phyloP scores from a whole-genome alignment of 2,888 invertebrate species.

The Panopea generosa region DNA sequence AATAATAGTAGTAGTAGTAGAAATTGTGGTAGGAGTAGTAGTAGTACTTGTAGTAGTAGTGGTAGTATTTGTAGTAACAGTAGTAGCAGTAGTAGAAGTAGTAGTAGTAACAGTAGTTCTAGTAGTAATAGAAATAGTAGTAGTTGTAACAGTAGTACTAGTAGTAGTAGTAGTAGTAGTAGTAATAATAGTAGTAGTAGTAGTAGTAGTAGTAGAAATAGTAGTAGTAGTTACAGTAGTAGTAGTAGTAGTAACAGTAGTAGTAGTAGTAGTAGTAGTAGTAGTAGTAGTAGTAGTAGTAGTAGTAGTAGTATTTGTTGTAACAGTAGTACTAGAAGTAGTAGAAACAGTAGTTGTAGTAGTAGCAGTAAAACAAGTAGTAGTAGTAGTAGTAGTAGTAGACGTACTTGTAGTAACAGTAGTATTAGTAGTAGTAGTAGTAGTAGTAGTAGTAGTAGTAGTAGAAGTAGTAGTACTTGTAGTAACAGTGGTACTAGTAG shows the following conservation, averaged over 20 bases:
- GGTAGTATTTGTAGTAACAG: not conserved
- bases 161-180: not conserved
- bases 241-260: not conserved
- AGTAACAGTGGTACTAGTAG: slow-evolving; percentile 11
- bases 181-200: not conserved
- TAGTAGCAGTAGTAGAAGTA: slow-evolving; percentile 6
- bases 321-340: slow-evolving; percentile 2
- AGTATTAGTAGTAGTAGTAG: slow-evolving; percentile 18
- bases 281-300: slow-evolving; percentile 1
- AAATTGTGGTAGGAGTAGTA: slow-evolving; percentile 1
- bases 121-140: slow-evolving; percentile 6
- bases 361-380: slow-evolving; percentile 1
- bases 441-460: slow-evolving; percentile 20
- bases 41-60: slow-evolving; percentile 2
- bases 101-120: slow-evolving; percentile 3
- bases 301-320: not conserved
- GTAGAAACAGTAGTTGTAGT: slow-evolving; percentile 6
- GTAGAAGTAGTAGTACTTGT: slow-evolving; percentile 15
- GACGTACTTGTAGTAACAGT: slow-evolving; percentile 11
- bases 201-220: no score
- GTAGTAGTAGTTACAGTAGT: no score
- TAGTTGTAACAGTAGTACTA: slow-evolving; percentile 6
- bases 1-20: not conserved
- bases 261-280: not conserved
- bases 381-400: slow-evolving; percentile 10